Percentiles rank a stretch among this genome's conserved stretches.
These are phyloP conservation scores for Psammodynastes pulverulentus DNA, from an alignment of 2,113 vertebrate species.

Conservation along the genomic window DNA sequence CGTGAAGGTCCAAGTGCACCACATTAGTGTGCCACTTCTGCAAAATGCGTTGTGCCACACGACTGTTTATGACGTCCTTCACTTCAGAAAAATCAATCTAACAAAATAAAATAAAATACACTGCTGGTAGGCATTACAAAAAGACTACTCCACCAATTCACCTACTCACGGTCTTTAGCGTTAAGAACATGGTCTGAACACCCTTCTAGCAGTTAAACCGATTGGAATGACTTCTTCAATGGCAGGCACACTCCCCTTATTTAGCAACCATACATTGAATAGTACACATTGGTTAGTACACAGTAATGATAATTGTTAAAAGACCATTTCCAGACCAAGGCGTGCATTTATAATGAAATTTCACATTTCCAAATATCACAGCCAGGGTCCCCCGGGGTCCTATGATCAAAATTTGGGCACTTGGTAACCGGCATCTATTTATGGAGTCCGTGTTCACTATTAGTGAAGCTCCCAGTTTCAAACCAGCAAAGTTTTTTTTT, in stretches of 20 bases:
- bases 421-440: too few species aligned
- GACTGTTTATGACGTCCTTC: constrained; percentile 53
- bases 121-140: not conserved
- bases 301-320: not conserved
- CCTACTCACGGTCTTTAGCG: not conserved
- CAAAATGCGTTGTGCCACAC: constrained; percentile 47
- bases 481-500: too few species aligned
- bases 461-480: too few species aligned
- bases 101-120: constrained; percentile 31
- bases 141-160: not conserved
- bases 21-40: constrained; percentile 58
- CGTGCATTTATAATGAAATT: too few species aligned
- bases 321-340: too few species aligned
- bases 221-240: not conserved
- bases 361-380: too few species aligned
- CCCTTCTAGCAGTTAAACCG: not conserved
- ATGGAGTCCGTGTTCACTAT: too few species aligned
- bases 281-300: not conserved
- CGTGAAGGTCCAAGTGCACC: constrained; percentile 54
- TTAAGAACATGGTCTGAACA: not conserved
- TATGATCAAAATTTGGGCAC: too few species aligned
- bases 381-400: too few species aligned
- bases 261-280: not conserved
- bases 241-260: not conserved
- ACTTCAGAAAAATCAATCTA: constrained; percentile 71